phyloP scores from a whole-genome alignment of 2,113 vertebrate species.

The Alligator sinensis region DNA sequence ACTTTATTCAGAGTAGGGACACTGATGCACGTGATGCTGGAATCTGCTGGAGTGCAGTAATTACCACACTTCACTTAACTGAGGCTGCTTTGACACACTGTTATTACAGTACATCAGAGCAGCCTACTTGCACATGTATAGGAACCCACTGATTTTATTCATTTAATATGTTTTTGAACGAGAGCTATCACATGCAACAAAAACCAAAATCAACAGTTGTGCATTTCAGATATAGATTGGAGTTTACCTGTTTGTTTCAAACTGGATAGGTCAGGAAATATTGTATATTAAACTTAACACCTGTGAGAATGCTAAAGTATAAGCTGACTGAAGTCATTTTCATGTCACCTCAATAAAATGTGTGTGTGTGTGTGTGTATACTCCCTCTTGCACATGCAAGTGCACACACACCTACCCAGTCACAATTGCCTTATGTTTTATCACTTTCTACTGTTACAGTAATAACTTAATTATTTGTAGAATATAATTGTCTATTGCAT shows the following conservation, averaged over 20 bases:
- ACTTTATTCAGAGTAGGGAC: too few relatives aligned
- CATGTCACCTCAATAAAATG: neutral
- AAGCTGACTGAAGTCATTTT: neutral
- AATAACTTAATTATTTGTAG: neutral
- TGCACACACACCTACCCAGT: neutral
- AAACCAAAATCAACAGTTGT: neutral
- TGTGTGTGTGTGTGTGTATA: fast-evolving
- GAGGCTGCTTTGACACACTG: too few relatives aligned
- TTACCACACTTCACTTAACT: too few relatives aligned
- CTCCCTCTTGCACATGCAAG: fast-evolving
- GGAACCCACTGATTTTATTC: too few relatives aligned
- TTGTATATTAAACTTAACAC: neutral
- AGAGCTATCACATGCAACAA: neutral
- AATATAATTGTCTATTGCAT: neutral
- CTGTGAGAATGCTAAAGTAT: neutral
- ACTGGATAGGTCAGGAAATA: too few relatives aligned
- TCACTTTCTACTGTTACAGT: neutral
- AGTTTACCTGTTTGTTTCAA: neutral
- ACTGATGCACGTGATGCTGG: too few relatives aligned
- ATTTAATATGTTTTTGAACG: neutral
- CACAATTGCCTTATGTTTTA: neutral
- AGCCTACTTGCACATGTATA: too few relatives aligned
- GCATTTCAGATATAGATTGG: neutral
- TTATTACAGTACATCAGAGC: too few relatives aligned
- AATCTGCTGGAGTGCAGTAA: too few relatives aligned